Percentiles rank a stretch among this genome's conserved stretches.
phyloP scores from a whole-genome alignment of 2,888 invertebrate genomes.

The Lamproptera curius region DNA sequence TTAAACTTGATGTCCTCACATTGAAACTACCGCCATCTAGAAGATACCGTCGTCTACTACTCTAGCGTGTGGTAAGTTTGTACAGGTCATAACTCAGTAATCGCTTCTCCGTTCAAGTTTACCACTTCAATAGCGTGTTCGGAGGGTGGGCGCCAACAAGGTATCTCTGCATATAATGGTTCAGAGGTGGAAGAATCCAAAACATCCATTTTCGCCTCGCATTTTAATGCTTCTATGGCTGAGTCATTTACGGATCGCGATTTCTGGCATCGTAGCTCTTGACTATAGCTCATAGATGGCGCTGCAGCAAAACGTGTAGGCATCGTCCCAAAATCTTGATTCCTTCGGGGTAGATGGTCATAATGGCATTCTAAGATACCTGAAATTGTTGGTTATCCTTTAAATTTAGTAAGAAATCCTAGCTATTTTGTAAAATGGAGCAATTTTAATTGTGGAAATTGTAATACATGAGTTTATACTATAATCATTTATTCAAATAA shows the following conservation, averaged over 20 bases:
- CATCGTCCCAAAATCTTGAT: constrained; percentile 47
- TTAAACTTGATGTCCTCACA: not conserved
- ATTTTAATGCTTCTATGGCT: constrained; percentile 63
- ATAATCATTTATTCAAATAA: not conserved
- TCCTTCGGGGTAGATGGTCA: constrained; percentile 76
- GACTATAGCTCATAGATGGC: constrained; percentile 52
- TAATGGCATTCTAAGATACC: constrained; percentile 80
- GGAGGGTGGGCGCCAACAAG: constrained; percentile 72
- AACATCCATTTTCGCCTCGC: constrained; percentile 63
- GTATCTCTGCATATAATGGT: constrained; percentile 84
- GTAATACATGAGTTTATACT: no score
- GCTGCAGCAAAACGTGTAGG: constrained; percentile 44
- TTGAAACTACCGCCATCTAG: constrained; percentile 46
- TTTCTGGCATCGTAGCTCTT: constrained; percentile 46
- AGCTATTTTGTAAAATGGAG: no score
- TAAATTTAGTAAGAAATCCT: no score
- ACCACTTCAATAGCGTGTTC: constrained; percentile 66
- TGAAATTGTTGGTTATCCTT: constrained; percentile 27
- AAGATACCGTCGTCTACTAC: not conserved
- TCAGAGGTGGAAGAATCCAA: constrained; percentile 68
- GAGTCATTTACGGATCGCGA: constrained; percentile 55
- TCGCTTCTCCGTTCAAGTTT: constrained; percentile 67
- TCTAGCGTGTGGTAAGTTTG: not conserved
- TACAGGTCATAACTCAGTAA: constrained; percentile 68
- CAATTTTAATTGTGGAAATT: no score